These are phyloP conservation scores for Anoplius nigerrimus DNA, from an alignment of 2,888 invertebrate genomes.

Conservation along the genomic window DNA sequence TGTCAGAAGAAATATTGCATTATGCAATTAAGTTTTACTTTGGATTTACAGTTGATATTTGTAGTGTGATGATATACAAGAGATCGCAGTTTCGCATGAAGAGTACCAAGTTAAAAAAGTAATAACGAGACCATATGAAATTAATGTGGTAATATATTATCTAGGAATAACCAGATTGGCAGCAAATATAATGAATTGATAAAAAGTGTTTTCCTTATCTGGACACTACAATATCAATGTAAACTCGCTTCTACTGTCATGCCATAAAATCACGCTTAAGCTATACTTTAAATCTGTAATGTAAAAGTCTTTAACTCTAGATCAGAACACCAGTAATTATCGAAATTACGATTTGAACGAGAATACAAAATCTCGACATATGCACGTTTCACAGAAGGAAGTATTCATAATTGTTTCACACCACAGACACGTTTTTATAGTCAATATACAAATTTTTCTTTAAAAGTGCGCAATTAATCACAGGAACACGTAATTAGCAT, in stretches of 20 bases:
- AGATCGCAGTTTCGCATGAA: not conserved
- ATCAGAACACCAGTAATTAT: conserved; percentile 28
- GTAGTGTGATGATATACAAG: not conserved
- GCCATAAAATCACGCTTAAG: conserved; percentile 10
- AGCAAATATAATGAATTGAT: conserved; percentile 11
- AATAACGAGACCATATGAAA: not conserved
- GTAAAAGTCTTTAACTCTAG: conserved; percentile 25
- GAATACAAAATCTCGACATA: not conserved
- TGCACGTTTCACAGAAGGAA: no score
- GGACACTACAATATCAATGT: no score
- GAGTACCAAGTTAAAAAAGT: not conserved
- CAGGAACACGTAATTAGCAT: conserved; percentile 47
- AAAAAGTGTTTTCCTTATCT: not conserved
- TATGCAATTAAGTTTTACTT: conserved; percentile 21
- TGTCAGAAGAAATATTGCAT: conserved; percentile 38
- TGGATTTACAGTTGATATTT: conserved; percentile 34
- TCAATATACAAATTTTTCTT: conserved; percentile 4
- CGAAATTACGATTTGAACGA: conserved; percentile 9
- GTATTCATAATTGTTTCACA: conserved; percentile 3
- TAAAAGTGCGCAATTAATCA: conserved; percentile 50
- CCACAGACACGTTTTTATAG: not conserved
- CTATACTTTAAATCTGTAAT: conserved; percentile 18
- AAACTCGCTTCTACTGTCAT: not conserved
- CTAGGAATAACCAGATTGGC: not conserved
- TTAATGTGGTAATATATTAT: not conserved